Percentiles rank a stretch among this genome's conserved stretches.
Conservation (phyloP, 2,113 vertebrate species). For the Python bivittatus region DNA sequence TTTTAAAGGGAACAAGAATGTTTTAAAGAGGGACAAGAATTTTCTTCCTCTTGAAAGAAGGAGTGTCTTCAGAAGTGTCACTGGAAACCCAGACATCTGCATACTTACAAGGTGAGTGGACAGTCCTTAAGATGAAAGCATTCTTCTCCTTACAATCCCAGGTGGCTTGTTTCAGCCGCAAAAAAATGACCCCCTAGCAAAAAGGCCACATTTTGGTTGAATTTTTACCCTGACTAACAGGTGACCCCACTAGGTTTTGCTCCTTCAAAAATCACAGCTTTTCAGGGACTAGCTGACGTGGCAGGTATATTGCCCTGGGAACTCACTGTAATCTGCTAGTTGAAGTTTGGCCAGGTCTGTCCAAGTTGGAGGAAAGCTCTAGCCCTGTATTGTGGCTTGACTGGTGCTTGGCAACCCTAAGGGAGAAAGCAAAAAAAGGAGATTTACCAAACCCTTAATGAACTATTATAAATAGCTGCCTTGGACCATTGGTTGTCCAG, state of each 20-base stretch:
- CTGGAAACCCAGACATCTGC: not conserved
- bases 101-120: not conserved
- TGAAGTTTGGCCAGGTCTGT: not conserved
- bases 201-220: not conserved
- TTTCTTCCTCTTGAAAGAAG: conserved; percentile 15
- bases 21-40: not conserved
- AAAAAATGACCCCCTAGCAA: not conserved
- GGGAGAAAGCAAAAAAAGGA: not conserved
- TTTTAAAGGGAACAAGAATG: not conserved
- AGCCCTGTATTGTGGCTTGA: not conserved
- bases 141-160: not conserved
- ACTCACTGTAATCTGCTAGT: not conserved
- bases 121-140: conserved; percentile 8
- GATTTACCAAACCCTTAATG: not conserved
- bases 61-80: not conserved
- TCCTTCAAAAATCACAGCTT: not conserved
- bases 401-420: not conserved
- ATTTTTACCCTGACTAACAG: not conserved
- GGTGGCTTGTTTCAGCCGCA: not conserved
- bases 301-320: not conserved
- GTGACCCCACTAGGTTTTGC: not conserved
- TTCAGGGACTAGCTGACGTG: not conserved
- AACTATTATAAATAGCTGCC: not conserved
- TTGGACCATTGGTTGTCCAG: not conserved
- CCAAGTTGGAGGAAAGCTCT: not conserved